Conservation (phyloP, 2,797 vertebrate genomes). For the Scarus forsteni region DNA sequence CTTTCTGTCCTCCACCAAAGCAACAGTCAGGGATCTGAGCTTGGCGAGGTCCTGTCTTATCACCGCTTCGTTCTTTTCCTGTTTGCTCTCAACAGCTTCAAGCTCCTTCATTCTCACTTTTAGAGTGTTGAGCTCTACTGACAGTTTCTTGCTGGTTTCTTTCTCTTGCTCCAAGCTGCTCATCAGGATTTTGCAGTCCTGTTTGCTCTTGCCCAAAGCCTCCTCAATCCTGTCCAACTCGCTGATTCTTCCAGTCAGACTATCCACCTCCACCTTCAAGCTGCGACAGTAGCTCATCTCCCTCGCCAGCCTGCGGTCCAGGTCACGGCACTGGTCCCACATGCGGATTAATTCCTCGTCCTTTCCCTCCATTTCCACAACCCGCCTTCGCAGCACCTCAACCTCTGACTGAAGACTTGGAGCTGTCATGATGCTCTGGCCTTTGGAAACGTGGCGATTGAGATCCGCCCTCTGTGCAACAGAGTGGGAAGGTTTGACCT, state of each 20-base stretch:
- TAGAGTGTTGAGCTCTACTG: conserved; percentile 89
- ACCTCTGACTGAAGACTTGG: conserved; percentile 89
- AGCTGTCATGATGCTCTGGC: conserved; percentile 87
- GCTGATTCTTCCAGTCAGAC: conserved; percentile 91
- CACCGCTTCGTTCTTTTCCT: conserved; percentile 90
- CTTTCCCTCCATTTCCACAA: conserved; percentile 96
- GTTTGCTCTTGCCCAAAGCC: conserved; percentile 92
- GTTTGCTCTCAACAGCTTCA: conserved; percentile 87
- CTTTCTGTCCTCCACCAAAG: conserved; percentile 95
- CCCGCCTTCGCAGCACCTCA: conserved; percentile 91
- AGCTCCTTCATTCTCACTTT: conserved; percentile 91
- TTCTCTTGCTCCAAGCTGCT: conserved; percentile 92
- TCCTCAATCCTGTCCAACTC: conserved; percentile 95
- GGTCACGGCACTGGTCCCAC: conserved; percentile 93
- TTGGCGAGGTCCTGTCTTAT: conserved; percentile 95
- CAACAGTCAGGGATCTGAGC: conserved; percentile 93
- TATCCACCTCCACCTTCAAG: conserved; percentile 92
- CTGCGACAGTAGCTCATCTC: conserved; percentile 88
- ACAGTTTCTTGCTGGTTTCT: conserved; percentile 87
- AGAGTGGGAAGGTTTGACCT: conserved; percentile 76
- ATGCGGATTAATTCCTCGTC: conserved; percentile 95
- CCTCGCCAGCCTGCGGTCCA: conserved; percentile 90
- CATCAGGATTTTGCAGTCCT: conserved; percentile 91
- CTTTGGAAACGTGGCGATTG: conserved; percentile 77
- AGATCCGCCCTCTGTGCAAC: conserved; percentile 83